These are phyloP conservation scores for Phrynosoma platyrhinos DNA, from an alignment of 2,113 vertebrate species.

Conservation along the genomic window DNA sequence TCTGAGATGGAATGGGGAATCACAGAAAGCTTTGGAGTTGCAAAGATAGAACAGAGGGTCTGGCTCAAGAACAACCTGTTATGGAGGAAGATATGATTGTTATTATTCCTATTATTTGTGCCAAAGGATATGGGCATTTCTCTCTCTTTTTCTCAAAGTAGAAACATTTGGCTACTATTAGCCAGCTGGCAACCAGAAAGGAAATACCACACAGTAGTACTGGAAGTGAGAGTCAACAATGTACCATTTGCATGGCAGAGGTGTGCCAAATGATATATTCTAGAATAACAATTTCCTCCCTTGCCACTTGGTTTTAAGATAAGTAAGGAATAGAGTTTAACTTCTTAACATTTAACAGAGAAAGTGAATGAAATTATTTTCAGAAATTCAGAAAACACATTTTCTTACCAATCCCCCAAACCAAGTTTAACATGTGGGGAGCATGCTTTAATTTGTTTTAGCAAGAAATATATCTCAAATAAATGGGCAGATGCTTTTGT, in stretches of 20 bases:
- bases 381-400: neutral
- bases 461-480: no score
- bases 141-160: slow-evolving; percentile 66
- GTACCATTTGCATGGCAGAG: slow-evolving; percentile 52
- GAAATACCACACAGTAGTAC: slow-evolving; percentile 46
- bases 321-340: neutral
- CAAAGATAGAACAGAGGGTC: slow-evolving; percentile 79
- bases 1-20: slow-evolving; percentile 78
- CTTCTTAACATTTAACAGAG: neutral
- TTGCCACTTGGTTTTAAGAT: slow-evolving; percentile 15
- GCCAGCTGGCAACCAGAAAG: slow-evolving; percentile 74
- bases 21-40: slow-evolving; percentile 79
- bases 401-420: neutral
- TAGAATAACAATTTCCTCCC: neutral
- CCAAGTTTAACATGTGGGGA: neutral
- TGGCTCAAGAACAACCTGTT: slow-evolving; percentile 78
- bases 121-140: slow-evolving; percentile 70
- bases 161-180: slow-evolving; percentile 76
- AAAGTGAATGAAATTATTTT: neutral
- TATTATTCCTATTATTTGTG: slow-evolving; percentile 78
- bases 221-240: slow-evolving; percentile 34
- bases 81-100: slow-evolving; percentile 74
- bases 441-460: neutral
- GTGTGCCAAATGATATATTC: slow-evolving; percentile 47
- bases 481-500: no score